Evolutionary conservation across 1,140 invertebrate species (phyloP).

Genomic region (Achatina immaculata): DNA sequence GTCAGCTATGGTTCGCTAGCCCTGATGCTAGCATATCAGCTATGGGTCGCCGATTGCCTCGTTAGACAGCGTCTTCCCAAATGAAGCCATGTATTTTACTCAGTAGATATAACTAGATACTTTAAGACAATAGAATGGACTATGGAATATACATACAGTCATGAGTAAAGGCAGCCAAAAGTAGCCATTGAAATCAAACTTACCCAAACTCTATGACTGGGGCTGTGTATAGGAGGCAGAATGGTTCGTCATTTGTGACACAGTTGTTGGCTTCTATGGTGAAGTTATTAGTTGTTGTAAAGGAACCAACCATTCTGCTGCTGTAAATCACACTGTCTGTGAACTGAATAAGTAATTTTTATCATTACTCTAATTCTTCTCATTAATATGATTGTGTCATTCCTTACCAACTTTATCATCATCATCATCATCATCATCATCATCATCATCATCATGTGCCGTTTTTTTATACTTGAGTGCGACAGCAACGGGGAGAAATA

Average conservation of each 20-base stretch:
- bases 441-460: constrained; percentile 17
- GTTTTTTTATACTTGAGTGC: no score
- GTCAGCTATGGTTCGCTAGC: no score
- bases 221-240: constrained; percentile 24
- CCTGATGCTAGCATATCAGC: no score
- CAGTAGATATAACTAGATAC: no score
- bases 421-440: constrained; percentile 27
- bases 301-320: not conserved
- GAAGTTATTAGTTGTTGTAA: not conserved
- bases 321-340: constrained; percentile 4
- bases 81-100: no score
- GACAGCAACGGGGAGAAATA: no score
- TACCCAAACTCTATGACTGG: constrained; percentile 19
- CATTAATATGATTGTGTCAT: not conserved
- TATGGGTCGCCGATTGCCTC: no score
- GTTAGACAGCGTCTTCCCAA: no score
- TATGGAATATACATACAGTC: no score
- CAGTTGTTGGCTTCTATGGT: constrained; percentile 8
- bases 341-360: not conserved
- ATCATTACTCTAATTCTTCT: not conserved
- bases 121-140: not conserved
- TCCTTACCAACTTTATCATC: constrained; percentile 9
- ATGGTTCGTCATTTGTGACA: constrained; percentile 5
- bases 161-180: not conserved
- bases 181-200: not conserved